Percentiles rank a stretch among this genome's conserved stretches.
phyloP scores from a whole-genome alignment of 2,113 vertebrate species.

The Hyperoodon ampullatus region DNA sequence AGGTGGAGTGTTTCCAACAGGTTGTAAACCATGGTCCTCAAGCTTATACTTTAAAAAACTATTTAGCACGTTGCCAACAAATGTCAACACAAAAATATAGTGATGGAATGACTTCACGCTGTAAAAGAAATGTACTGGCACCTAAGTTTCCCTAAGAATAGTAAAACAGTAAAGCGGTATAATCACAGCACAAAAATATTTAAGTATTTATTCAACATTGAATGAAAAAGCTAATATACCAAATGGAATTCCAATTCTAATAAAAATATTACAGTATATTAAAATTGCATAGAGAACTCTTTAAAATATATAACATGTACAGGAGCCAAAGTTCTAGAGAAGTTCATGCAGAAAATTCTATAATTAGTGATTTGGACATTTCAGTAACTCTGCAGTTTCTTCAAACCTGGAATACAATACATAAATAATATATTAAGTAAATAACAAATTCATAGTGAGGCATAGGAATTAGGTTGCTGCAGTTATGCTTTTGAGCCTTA shows the following conservation, averaged over 20 bases:
- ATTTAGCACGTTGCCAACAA: conserved; percentile 84
- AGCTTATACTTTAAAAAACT: conserved; percentile 82
- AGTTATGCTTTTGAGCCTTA: conserved; percentile 11
- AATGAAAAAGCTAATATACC: conserved; percentile 62
- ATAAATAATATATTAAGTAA: conserved; percentile 24
- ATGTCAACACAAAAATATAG: conserved; percentile 81
- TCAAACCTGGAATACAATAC: conserved; percentile 88
- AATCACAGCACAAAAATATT: conserved; percentile 54
- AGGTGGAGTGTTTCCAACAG: conserved; percentile 83
- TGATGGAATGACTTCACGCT: conserved; percentile 70
- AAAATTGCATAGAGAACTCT: conserved; percentile 66
- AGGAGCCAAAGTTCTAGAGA: conserved; percentile 40
- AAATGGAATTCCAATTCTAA: conserved; percentile 56
- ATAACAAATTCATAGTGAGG: neutral
- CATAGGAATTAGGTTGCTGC: neutral
- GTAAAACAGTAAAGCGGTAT: neutral
- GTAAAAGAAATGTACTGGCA: conserved; percentile 46
- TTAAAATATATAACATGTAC: conserved; percentile 68
- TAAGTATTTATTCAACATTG: conserved; percentile 79
- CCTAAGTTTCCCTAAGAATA: conserved; percentile 45
- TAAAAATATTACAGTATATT: conserved; percentile 59
- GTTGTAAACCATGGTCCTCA: conserved; percentile 80
- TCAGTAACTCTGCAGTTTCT: conserved; percentile 90
- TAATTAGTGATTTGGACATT: conserved; percentile 81
- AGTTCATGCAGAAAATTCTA: conserved; percentile 66